Conservation (phyloP, 2,797 vertebrate species). For the Bucorvus abyssinicus region DNA sequence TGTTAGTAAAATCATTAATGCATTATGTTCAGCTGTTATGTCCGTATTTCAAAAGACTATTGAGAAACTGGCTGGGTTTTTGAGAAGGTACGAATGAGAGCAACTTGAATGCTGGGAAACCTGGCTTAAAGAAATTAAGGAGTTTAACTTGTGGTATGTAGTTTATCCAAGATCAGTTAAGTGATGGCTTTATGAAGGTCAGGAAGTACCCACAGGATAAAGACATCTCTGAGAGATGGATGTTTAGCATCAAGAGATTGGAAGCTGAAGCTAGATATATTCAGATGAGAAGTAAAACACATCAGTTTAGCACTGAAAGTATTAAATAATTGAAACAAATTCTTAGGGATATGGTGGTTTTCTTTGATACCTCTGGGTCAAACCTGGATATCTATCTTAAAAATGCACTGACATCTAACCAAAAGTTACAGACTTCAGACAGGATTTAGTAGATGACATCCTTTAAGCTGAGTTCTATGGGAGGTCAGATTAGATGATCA, state of each 20-base stretch:
- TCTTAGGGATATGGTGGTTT: background rate
- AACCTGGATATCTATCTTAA: background rate
- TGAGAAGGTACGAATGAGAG: background rate
- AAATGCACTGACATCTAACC: background rate
- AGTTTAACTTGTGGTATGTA: background rate
- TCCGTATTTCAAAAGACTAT: background rate
- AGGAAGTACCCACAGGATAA: background rate
- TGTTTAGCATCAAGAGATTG: background rate
- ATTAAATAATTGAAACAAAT: background rate
- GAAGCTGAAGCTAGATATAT: background rate
- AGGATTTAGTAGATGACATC: background rate
- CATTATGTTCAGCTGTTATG: background rate
- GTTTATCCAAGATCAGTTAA: background rate
- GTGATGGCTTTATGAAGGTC: background rate
- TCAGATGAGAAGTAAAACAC: background rate
- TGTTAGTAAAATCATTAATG: background rate
- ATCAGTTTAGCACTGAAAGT: background rate
- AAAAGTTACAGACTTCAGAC: background rate
- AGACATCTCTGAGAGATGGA: background rate
- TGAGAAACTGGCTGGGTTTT: background rate
- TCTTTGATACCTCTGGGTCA: background rate
- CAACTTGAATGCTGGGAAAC: background rate
- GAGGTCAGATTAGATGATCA: background rate
- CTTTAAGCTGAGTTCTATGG: background rate
- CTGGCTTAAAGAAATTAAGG: background rate